Percentiles rank a stretch among this genome's conserved stretches.
Conservation (phyloP, 30 jellyfish, hydroid and myxozoan genomes). For the Turritopsis rubra region DNA sequence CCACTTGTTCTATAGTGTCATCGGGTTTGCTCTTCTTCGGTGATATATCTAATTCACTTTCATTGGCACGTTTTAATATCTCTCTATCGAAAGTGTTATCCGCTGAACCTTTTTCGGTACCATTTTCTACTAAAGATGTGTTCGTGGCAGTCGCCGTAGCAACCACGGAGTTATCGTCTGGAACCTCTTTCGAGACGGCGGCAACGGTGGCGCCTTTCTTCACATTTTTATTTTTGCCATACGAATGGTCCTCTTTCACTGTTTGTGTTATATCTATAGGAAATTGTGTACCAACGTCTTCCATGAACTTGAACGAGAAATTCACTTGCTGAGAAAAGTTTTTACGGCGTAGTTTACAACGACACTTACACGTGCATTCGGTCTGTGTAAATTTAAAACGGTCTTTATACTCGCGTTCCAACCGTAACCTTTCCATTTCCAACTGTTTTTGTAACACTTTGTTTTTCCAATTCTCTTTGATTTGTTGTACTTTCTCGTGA, state of each 20-base stretch:
- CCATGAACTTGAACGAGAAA: constrained; percentile 34
- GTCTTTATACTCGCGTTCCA: constrained; percentile 32
- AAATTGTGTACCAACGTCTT: constrained; percentile 37
- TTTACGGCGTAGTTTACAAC: constrained; percentile 23
- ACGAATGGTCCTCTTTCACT: constrained; percentile 41
- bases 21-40: neutral
- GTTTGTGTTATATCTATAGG: constrained; percentile 24
- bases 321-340: constrained; percentile 38
- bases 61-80: neutral
- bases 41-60: neutral
- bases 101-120: neutral
- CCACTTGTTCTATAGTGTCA: neutral
- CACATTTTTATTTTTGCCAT: constrained; percentile 26
- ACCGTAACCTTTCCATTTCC: constrained; percentile 31
- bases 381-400: constrained; percentile 38
- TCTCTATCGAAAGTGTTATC: neutral
- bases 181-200: neutral
- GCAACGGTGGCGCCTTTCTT: neutral
- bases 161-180: neutral
- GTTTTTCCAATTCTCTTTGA: constrained; percentile 35
- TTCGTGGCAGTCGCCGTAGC: neutral
- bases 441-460: constrained; percentile 35
- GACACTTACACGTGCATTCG: constrained; percentile 38
- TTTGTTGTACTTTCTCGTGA: constrained; percentile 40
- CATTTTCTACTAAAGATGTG: neutral